Evolutionary conservation across 2,888 invertebrate species (phyloP), one percentile per base, ranked within the genome.

Genomic region (Tachina lurida): DNA sequence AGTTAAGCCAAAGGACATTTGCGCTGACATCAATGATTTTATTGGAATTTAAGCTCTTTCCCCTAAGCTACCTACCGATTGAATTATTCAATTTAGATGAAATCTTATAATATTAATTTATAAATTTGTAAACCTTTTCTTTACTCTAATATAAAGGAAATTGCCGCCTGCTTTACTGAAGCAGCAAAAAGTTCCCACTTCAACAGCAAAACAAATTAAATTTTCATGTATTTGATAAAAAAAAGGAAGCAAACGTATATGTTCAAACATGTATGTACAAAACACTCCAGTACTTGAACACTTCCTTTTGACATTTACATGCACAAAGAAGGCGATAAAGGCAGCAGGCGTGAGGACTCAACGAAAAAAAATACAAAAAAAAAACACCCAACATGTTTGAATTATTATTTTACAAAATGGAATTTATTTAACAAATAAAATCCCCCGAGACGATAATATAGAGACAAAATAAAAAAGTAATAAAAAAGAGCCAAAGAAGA

Each of bases 231-330:
- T 8, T 45, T 12, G 39, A 41, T 58, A 15, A 39, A 39, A 39
- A 39, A 52, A 45, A 15, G 45, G 47, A 41, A 47, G 10, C 31
- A 47, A 31, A 65, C 47, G 56, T 47, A 22, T 54, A 54, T 60
- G 52, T 41, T 58, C 22, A 43, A 62, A 68, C 31, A 31, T 31
- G 31, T 31, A 31, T 60, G 60, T 49, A 73, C 22, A 43, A 75
- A 68, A 62, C 54, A 75, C 54, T 68, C 45, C 68, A 79, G 79
- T 56, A 47, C 63, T 70, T 75, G 13, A 76, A 76, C 75, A 76
- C 81, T 76, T 22, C 62, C 54, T 15, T 74, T 70, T 70, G 81
- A 82, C 70, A 76, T 75, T 82, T 76, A 76, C 62, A 75, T 70
- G 62, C 45, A 49, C 70, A 63, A 47, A 41, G 43, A 54, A 62